phyloP scores from a whole-genome alignment of 2,888 invertebrate genomes.

The Synanthedon formicaeformis region DNA sequence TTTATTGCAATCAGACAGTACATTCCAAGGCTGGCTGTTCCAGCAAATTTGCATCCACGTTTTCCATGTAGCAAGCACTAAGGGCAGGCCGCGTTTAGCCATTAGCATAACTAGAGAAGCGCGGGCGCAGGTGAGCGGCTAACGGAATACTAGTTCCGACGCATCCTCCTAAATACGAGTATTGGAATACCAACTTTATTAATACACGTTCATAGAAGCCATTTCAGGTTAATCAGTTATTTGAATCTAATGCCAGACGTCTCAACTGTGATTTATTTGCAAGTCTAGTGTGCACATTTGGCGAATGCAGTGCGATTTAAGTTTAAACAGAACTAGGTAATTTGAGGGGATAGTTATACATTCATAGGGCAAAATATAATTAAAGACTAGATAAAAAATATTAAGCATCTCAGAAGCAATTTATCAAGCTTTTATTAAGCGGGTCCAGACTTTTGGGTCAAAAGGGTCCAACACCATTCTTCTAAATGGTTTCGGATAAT shows the following conservation, averaged over 20 bases:
- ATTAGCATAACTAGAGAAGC: slow-evolving; percentile 68
- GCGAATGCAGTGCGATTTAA: background rate
- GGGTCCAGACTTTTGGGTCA: too few relatives aligned
- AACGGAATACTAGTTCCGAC: slow-evolving; percentile 53
- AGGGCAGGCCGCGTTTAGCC: slow-evolving; percentile 18
- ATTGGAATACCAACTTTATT: slow-evolving; percentile 40
- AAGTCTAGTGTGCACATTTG: background rate
- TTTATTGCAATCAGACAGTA: background rate
- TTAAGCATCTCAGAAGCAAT: too few relatives aligned
- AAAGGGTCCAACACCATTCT: too few relatives aligned
- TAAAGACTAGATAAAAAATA: too few relatives aligned
- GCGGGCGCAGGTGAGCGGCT: slow-evolving; percentile 62
- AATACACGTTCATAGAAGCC: slow-evolving; percentile 21
- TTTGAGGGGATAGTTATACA: too few relatives aligned
- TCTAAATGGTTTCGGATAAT: too few relatives aligned
- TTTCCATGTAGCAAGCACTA: background rate
- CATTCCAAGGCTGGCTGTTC: background rate
- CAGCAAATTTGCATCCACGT: background rate
- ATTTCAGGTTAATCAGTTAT: slow-evolving; percentile 20
- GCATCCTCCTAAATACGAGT: slow-evolving; percentile 26
- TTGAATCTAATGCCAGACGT: slow-evolving; percentile 5
- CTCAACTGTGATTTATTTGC: slow-evolving; percentile 30
- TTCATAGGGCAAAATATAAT: too few relatives aligned
- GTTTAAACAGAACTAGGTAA: background rate
- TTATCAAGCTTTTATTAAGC: too few relatives aligned